phyloP scores from a whole-genome alignment of 2,888 invertebrate species.

The Eristalinus sepulchralis region DNA sequence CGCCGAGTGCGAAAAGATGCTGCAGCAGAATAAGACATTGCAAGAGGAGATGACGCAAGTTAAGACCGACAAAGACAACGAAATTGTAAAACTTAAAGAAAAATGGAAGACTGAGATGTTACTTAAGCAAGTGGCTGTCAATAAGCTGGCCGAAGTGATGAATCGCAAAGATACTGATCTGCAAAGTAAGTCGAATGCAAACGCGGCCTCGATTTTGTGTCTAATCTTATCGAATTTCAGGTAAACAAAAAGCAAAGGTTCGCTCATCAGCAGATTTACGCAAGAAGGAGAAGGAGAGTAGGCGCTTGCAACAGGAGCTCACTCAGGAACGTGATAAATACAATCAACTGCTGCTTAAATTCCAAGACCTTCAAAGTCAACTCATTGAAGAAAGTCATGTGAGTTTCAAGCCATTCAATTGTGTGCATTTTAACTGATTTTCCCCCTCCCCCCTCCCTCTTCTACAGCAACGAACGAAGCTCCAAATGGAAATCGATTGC shows the following conservation, averaged over 20 bases:
- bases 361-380: constrained; percentile 92
- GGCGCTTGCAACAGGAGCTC: constrained; percentile 96
- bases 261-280: constrained; percentile 89
- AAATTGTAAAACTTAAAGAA: constrained; percentile 89
- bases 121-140: constrained; percentile 96
- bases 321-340: constrained; percentile 97
- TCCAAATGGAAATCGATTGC: constrained; percentile 98
- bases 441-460: not conserved
- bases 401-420: constrained; percentile 71
- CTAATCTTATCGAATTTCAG: constrained; percentile 77
- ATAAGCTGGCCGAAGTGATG: constrained; percentile 98
- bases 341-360: constrained; percentile 91
- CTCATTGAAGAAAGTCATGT: constrained; percentile 90
- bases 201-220: accelerated
- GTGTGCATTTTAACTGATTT: not conserved
- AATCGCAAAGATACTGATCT: constrained; percentile 89
- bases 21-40: constrained; percentile 88
- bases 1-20: constrained; percentile 90
- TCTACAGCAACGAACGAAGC: constrained; percentile 83
- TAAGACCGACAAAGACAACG: constrained; percentile 86
- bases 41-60: constrained; percentile 89
- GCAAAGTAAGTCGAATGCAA: constrained; percentile 83
- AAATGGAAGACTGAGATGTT: constrained; percentile 93
- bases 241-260: constrained; percentile 90
- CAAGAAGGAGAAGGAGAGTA: constrained; percentile 96